A percentile compares a stretch with the other conserved stretches of the same genome.
Conservation (phyloP, 2,797 vertebrate genomes). For the Otolemur crassicaudatus region DNA sequence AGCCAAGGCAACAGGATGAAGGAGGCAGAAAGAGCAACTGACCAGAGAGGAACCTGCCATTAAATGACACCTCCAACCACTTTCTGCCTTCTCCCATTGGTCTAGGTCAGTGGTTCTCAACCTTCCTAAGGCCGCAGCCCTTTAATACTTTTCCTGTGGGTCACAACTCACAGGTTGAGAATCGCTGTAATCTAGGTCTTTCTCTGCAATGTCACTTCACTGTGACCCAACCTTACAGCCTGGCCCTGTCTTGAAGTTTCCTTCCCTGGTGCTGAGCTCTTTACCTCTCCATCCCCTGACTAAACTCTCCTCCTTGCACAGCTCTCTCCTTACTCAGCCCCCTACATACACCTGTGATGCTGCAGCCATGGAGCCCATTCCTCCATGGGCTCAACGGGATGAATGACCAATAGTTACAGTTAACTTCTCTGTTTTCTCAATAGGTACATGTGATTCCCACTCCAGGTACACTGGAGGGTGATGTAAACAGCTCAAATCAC, state of each 20-base stretch:
- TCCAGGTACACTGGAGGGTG: neutral
- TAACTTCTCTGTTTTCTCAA: neutral
- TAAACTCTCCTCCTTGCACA: neutral
- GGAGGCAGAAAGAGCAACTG: neutral
- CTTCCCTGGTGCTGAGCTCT: neutral
- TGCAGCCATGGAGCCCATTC: neutral
- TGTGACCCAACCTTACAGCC: neutral
- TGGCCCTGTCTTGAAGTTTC: neutral
- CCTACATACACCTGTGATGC: neutral
- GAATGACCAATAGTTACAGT: neutral
- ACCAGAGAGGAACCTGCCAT: neutral
- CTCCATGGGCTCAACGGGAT: neutral
- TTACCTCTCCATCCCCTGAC: neutral
- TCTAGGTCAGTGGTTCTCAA: neutral
- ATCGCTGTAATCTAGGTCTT: neutral
- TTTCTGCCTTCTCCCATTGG: neutral
- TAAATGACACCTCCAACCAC: neutral
- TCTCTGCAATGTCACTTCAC: neutral
- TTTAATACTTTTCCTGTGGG: too few species aligned
- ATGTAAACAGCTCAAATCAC: neutral
- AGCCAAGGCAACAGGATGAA: constrained; percentile 32
- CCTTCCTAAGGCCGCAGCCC: too few species aligned
- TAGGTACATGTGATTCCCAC: neutral
- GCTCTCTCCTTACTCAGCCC: neutral
- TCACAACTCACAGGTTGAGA: too few species aligned